A percentile compares a stretch with the other conserved stretches of the same genome.
phyloP scores from a whole-genome alignment of 2,113 vertebrate species.

The Nothoprocta perdicaria region DNA sequence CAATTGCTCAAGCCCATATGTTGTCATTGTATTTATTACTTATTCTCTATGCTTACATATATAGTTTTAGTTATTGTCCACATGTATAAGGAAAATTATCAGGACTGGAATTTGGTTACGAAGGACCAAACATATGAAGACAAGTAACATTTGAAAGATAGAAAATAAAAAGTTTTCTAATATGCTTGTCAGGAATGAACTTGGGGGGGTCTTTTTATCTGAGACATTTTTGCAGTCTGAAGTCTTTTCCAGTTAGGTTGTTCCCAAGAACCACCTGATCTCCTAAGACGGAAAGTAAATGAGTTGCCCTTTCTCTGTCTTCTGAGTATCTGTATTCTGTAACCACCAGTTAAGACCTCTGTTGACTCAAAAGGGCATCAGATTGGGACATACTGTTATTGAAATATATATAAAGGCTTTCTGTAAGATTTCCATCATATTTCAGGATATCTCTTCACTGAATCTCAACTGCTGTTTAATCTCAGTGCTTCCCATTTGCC shows the following conservation, averaged over 20 bases:
- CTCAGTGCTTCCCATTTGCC: background rate
- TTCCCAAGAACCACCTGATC: conserved; percentile 18
- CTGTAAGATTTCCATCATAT: background rate
- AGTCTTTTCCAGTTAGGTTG: conserved; percentile 4
- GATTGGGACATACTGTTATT: background rate
- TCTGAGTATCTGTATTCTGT: background rate
- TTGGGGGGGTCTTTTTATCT: background rate
- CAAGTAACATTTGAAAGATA: background rate
- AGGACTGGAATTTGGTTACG: background rate
- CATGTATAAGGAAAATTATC: background rate
- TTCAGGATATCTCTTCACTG: background rate
- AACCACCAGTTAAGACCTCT: background rate
- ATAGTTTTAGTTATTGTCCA: conserved; percentile 27
- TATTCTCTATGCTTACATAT: conserved; percentile 10
- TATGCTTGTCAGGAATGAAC: conserved; percentile 7
- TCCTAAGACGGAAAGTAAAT: conserved; percentile 39
- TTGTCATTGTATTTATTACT: conserved; percentile 42
- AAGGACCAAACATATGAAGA: background rate
- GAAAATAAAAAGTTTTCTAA: background rate
- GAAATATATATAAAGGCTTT: background rate
- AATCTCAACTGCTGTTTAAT: background rate
- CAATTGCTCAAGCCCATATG: background rate
- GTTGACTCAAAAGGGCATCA: background rate
- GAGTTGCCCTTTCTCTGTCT: conserved; percentile 30
- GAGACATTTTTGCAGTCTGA: background rate